Evolutionary conservation across 1,140 invertebrate genomes (phyloP).

Genomic region (Elysia chlorotica): DNA sequence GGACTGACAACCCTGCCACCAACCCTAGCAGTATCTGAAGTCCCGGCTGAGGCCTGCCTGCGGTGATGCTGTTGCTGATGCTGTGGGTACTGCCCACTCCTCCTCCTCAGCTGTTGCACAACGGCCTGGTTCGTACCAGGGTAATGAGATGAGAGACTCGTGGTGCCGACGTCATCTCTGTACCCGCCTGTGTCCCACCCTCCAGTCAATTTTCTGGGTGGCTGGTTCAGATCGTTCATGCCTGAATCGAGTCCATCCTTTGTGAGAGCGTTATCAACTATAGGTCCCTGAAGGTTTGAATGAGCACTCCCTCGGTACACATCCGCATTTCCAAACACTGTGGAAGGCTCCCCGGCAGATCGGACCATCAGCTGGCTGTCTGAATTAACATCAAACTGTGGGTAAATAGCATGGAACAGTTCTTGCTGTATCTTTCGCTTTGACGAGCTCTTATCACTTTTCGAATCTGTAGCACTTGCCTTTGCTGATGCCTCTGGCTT

Average conservation of each 20-base stretch:
- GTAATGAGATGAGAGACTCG: neutral
- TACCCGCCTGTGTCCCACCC: neutral
- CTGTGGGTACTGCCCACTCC: neutral
- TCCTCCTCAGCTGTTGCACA: too few relatives aligned
- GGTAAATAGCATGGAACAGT: too few relatives aligned
- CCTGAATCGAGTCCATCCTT: neutral
- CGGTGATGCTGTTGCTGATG: neutral
- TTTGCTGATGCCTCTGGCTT: too few relatives aligned
- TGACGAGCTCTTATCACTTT: too few relatives aligned
- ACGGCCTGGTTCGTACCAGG: too few relatives aligned
- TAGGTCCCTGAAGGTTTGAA: neutral
- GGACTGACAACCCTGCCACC: neutral
- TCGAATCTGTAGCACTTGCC: too few relatives aligned
- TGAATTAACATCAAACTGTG: too few relatives aligned
- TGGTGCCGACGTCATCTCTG: neutral
- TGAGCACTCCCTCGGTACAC: neutral
- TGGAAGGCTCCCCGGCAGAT: neutral
- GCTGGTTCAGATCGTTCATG: neutral
- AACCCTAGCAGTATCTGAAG: too few relatives aligned
- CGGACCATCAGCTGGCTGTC: neutral
- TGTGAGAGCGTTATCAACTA: neutral
- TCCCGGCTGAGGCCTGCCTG: neutral
- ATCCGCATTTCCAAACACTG: conserved; percentile 11
- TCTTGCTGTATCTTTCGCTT: too few relatives aligned
- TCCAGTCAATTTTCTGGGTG: neutral